Evolutionary conservation across 1,140 invertebrate species (phyloP).

Genomic region (Agraylea sexmaculata): DNA sequence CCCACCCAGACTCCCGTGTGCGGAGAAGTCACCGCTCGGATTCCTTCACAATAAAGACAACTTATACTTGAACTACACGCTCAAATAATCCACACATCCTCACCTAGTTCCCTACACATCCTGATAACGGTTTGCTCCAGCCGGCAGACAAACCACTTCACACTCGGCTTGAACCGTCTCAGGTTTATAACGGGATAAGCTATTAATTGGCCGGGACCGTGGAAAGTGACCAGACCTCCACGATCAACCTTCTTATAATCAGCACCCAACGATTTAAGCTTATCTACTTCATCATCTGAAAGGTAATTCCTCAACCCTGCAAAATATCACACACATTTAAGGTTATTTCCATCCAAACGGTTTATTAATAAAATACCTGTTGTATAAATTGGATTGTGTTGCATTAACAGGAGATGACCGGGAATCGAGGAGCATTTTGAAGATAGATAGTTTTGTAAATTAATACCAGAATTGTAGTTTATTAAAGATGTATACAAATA

Average conservation of each 20-base stretch:
- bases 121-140: conserved; percentile 77
- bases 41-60: conserved; percentile 29
- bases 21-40: conserved; percentile 53
- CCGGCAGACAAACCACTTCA: conserved; percentile 72
- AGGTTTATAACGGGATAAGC: conserved; percentile 91
- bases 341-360: too few species aligned
- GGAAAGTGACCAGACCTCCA: conserved; percentile 94
- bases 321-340: conserved; percentile 11
- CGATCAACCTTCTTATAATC: conserved; percentile 83
- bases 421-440: too few species aligned
- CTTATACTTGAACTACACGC: conserved; percentile 60
- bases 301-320: conserved; percentile 60
- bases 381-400: conserved; percentile 85
- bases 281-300: conserved; percentile 46
- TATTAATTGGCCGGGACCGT: conserved; percentile 93
- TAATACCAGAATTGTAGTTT: too few species aligned
- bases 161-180: conserved; percentile 56
- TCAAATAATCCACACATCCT: conserved; percentile 17
- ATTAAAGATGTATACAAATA: too few species aligned
- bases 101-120: conserved; percentile 55
- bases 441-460: too few species aligned
- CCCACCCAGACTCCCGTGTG: conserved; percentile 67
- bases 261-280: conserved; percentile 60
- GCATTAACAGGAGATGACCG: conserved; percentile 57
- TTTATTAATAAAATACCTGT: conserved; percentile 61